Percentiles rank a stretch among this genome's conserved stretches.
These are phyloP conservation scores for Crotalus horridus DNA, from an alignment of 2,113 vertebrate species.

Conservation along the genomic window DNA sequence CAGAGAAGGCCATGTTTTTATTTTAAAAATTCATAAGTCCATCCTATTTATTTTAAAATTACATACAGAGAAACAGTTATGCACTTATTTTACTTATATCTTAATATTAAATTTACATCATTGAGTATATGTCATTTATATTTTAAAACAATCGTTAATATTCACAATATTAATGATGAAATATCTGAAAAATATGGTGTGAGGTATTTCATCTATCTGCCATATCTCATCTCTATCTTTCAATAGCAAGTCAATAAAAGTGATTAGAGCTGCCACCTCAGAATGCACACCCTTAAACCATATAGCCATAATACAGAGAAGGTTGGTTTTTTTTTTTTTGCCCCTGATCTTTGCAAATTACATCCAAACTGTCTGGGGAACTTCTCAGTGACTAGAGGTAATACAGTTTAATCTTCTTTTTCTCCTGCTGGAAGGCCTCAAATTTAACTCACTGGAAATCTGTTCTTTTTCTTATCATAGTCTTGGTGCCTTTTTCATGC, in stretches of 20 bases:
- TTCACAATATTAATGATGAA: conserved; percentile 46
- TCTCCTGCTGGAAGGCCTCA: conserved; percentile 70
- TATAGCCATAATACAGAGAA: conserved; percentile 69
- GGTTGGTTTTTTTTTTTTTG: conserved; percentile 65
- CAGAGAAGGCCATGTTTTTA: conserved; percentile 22
- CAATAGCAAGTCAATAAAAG: conserved; percentile 76
- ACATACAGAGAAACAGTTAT: conserved; percentile 8
- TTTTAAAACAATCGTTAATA: conserved; percentile 18
- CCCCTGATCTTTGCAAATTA: conserved; percentile 80
- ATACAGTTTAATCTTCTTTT: conserved; percentile 78
- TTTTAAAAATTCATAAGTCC: conserved; percentile 28
- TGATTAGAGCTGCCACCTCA: conserved; percentile 72
- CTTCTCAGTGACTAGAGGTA: conserved; percentile 78
- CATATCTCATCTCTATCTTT: conserved; percentile 63
- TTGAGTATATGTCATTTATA: neutral
- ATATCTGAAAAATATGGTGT: conserved; percentile 52
- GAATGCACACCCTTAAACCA: conserved; percentile 71
- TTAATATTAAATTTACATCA: neutral
- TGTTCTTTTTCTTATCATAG: conserved; percentile 73
- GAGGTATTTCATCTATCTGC: conserved; percentile 57
- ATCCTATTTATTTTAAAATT: neutral
- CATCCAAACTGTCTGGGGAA: conserved; percentile 77
- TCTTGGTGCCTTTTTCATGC: conserved; percentile 68
- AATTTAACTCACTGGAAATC: conserved; percentile 71
- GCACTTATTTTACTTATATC: neutral